A percentile compares a stretch with the other conserved stretches of the same genome.
phyloP scores from a whole-genome alignment of 2,113 vertebrate species.

The Pongo pygmaeus region DNA sequence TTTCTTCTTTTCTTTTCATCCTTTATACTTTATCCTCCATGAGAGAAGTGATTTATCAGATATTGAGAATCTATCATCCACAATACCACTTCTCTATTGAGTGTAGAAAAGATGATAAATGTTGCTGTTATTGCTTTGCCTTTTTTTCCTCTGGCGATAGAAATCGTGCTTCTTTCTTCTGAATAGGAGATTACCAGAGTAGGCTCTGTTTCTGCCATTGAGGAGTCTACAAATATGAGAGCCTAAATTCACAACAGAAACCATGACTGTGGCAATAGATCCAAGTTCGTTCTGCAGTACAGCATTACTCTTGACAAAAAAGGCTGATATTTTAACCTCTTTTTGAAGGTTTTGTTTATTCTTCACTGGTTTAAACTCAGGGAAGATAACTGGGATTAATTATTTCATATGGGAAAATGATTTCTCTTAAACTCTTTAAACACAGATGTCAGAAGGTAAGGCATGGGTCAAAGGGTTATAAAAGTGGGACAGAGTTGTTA shows the following conservation, averaged over 20 bases:
- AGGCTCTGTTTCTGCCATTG: neutral
- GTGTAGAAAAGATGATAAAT: neutral
- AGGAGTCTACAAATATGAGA: neutral
- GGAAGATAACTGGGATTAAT: neutral
- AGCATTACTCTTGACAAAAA: neutral
- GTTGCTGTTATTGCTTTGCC: neutral
- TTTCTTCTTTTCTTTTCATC: neutral
- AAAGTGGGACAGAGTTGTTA: neutral
- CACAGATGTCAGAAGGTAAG: neutral
- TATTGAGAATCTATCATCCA: neutral
- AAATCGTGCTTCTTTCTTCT: neutral
- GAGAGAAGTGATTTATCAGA: neutral
- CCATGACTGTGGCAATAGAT: neutral
- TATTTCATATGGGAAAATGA: neutral
- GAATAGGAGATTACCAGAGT: neutral
- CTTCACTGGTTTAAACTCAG: neutral
- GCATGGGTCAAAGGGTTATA: neutral
- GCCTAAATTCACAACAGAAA: neutral
- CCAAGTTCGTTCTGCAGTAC: neutral
- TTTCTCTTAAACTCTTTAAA: constrained; percentile 37
- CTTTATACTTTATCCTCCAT: neutral
- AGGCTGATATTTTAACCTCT: neutral
- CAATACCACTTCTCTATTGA: neutral
- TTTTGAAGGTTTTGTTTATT: neutral
- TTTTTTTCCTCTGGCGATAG: neutral